Percentiles rank a stretch among this genome's conserved stretches.
Evolutionary conservation across 2,888 invertebrate genomes (phyloP).

Genomic region (Erebia epiphron): DNA sequence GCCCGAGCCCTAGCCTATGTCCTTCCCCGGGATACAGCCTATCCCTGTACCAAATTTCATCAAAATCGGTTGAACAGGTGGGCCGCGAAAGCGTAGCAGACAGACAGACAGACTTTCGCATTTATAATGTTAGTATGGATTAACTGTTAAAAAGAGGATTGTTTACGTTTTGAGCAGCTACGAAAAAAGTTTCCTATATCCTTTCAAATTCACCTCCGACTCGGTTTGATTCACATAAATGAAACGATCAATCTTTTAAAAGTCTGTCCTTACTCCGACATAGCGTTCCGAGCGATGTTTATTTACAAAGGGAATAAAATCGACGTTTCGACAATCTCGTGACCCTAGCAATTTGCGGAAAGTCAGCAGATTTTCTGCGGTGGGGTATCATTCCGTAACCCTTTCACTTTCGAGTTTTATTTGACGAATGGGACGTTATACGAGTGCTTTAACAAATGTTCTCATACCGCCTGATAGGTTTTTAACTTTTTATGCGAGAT

Average conservation of each 20-base stretch:
- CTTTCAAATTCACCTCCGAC: conserved; percentile 5
- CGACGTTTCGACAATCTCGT: conserved; percentile 31
- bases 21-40: too few species aligned
- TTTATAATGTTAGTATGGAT: too few species aligned
- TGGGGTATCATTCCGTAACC: conserved; percentile 19
- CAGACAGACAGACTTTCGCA: too few species aligned
- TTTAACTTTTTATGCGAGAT: not conserved
- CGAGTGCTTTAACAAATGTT: conserved; percentile 10
- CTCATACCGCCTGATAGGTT: conserved; percentile 13
- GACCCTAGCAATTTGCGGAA: conserved; percentile 24
- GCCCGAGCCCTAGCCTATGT: too few species aligned
- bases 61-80: too few species aligned
- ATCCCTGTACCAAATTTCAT: too few species aligned
- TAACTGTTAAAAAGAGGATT: too few species aligned
- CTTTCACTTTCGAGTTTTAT: conserved; percentile 24
- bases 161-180: not conserved
- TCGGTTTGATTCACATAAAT: conserved; percentile 14
- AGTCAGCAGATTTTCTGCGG: conserved; percentile 22
- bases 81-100: too few species aligned
- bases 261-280: conserved; percentile 14
- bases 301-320: conserved; percentile 34
- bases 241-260: conserved; percentile 25
- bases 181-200: not conserved
- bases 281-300: conserved; percentile 31
- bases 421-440: conserved; percentile 22